Conservation (phyloP, 2,888 invertebrate species). For the Tricholauxania praeusta region DNA sequence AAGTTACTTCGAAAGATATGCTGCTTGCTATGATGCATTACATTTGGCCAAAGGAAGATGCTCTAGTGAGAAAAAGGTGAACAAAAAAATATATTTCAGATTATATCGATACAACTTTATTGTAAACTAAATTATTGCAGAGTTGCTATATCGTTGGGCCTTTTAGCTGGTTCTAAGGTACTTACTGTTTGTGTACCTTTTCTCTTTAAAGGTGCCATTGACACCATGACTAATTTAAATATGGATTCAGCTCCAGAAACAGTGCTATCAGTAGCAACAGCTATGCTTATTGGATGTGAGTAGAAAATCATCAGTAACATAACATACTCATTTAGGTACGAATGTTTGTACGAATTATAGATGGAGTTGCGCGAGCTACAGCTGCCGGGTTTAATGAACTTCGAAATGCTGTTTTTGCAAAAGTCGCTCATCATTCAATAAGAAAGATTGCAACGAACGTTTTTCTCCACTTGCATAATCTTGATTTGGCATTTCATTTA, state of each 20-base stretch:
- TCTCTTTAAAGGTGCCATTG: constrained; percentile 93
- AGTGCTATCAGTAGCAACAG: constrained; percentile 81
- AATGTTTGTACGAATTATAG: constrained; percentile 70
- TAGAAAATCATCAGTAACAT: constrained; percentile 43
- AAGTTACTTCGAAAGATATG: constrained; percentile 83
- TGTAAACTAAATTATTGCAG: constrained; percentile 68
- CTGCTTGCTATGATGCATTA: constrained; percentile 88
- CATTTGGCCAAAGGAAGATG: constrained; percentile 91
- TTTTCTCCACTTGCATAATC: constrained; percentile 93
- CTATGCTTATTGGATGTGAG: constrained; percentile 90
- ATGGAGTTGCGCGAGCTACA: constrained; percentile 92
- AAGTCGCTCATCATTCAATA: constrained; percentile 97
- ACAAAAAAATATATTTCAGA: neutral
- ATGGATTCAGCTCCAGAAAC: constrained; percentile 86
- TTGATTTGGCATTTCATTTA: constrained; percentile 95
- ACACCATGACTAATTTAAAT: constrained; percentile 83
- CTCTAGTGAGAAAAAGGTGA: constrained; percentile 62
- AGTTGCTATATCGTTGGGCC: constrained; percentile 85
- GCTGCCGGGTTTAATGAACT: constrained; percentile 96
- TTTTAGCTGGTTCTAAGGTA: constrained; percentile 86
- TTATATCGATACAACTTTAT: neutral
- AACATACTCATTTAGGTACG: constrained; percentile 26
- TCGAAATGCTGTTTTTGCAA: constrained; percentile 97
- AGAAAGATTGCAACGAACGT: constrained; percentile 94
- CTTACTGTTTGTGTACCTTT: constrained; percentile 95